Evolutionary conservation across 2,113 vertebrate genomes (phyloP), one percentile per base, ranked within the genome.

Genomic region (Buteo buteo): DNA sequence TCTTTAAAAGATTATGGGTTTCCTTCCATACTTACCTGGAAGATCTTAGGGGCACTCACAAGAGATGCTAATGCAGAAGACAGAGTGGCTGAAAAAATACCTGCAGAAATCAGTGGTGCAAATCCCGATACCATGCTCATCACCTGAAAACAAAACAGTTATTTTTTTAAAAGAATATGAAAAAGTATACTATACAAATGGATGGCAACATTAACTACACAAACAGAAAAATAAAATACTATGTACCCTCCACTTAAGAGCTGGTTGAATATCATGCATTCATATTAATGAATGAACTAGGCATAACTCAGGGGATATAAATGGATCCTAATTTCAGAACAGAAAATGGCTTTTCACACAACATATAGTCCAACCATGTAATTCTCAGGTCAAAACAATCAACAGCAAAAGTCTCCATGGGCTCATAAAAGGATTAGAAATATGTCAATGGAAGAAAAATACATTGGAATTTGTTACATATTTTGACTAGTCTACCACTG

Each of bases 41-140:
- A 99, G 78, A 99, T 99, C 97, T 99, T 99, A 10, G 99, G 99
- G 14, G 99, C 99, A 58, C 99, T 99, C 97, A 99, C 99, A 82
- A 99, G 98, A 44, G 99, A 99, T 47, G 99, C 99, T 96, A 99
- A 96, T n/a, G 99, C 99, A 52, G 99, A 99, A 45, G 99, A 99
- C 42, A 99, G 97, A 3, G 99, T 99, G 49, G 99, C 99, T 58
- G 99, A 99, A 97, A 99, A 99, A 96, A 99, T 99, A 36, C 99
- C 99, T 80, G 99, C 99, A 81, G 99, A 98, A 97, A 99, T 99
- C 90, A 99, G 97, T 7, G 99, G 99, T 54, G 98, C 98, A 97
- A 99, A 99, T 92, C 99, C 99, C 9, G 99, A 99, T 49, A 99
- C 99, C 97, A 99, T 96, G 86, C 99, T 99, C 99, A 99, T 99